phyloP scores from a whole-genome alignment of 2,888 invertebrate species.

The Drosophila birchii region DNA sequence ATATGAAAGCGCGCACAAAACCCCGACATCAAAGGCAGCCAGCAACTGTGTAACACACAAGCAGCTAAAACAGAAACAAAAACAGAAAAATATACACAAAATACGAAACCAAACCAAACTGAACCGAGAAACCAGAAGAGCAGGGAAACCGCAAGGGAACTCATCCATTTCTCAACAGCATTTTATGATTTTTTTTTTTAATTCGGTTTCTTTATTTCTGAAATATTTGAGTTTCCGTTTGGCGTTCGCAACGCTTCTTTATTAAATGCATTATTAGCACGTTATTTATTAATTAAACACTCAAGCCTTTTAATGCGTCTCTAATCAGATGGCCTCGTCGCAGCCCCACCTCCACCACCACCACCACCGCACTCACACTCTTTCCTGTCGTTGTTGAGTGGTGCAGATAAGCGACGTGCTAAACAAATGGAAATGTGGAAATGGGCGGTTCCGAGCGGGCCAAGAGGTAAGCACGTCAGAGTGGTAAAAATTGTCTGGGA shows the following conservation, averaged over 20 bases:
- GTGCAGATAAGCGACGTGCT: conserved; percentile 43
- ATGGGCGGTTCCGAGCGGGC: conserved; percentile 24
- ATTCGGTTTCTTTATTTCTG: conserved; percentile 7
- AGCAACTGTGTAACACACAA: conserved; percentile 29
- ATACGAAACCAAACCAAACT: conserved; percentile 27
- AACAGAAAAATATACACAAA: conserved; percentile 23
- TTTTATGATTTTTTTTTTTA: conserved; percentile 13
- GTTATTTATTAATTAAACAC: conserved; percentile 80
- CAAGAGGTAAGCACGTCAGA: conserved; percentile 21
- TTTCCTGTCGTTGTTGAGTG: conserved; percentile 22
- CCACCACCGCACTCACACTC: not conserved
- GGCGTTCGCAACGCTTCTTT: conserved; percentile 26
- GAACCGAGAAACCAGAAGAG: conserved; percentile 17
- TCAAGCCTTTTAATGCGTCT: conserved; percentile 62
- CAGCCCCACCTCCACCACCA: conserved; percentile 1
- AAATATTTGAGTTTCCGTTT: conserved; percentile 41
- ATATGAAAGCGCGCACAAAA: conserved; percentile 65
- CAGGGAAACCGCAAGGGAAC: conserved; percentile 33
- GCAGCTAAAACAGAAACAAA: conserved; percentile 8
- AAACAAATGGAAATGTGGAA: conserved; percentile 42
- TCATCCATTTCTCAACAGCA: conserved; percentile 36
- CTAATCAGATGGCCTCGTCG: conserved; percentile 56
- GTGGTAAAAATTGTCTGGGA: conserved; percentile 37
- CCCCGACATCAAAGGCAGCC: conserved; percentile 68
- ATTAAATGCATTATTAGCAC: conserved; percentile 76